Evolutionary conservation across 1,140 invertebrate species (phyloP).

Genomic region (fruit fly (Drosophila melanogaster)): Release_6_plus_ISO1_MT NT_033777.3:23532001-23532500

Average conservation of each 20-base stretch:
- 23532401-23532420: conserved; percentile 35
- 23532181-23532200: conserved; percentile 39
- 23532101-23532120: conserved; percentile 45
- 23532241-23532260: conserved; percentile 52
- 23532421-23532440: conserved; percentile 43
- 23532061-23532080: conserved; percentile 34
- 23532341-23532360: conserved; percentile 34
- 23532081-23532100: conserved; percentile 33
- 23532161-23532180: conserved; percentile 30
- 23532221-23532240: conserved; percentile 40
- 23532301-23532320: conserved; percentile 53
- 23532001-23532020: conserved; percentile 59
- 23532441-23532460: not conserved
- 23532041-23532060: conserved; percentile 30
- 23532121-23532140: conserved; percentile 8
- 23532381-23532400: conserved; percentile 55
- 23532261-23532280: conserved; percentile 25
- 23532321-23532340: conserved; percentile 49
- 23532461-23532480: not conserved
- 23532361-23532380: conserved; percentile 67
- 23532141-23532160: conserved; percentile 48
- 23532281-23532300: conserved; percentile 15
- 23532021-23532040: conserved; percentile 39
- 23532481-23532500: conserved; percentile 1
- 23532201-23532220: conserved; percentile 50